Evolutionary conservation across 2,797 vertebrate species (phyloP).

Genomic region (Myotis planiceps): DNA sequence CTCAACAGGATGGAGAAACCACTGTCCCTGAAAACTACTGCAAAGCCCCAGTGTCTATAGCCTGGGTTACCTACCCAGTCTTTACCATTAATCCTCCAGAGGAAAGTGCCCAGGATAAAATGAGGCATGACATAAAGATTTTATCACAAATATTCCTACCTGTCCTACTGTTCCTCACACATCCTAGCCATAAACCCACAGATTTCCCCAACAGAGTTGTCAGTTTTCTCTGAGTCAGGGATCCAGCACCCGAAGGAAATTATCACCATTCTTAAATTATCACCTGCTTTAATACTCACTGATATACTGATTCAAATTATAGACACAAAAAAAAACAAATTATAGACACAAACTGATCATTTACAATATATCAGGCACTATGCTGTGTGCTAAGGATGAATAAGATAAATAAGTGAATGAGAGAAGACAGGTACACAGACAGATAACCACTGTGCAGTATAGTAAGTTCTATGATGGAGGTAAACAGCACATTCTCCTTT

Average conservation of each 20-base stretch:
- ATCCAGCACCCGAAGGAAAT: background rate
- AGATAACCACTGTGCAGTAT: background rate
- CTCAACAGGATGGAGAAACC: background rate
- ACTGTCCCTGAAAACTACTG: background rate
- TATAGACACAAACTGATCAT: background rate
- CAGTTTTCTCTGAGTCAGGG: background rate
- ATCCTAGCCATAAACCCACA: background rate
- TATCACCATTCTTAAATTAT: background rate
- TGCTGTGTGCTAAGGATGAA: background rate
- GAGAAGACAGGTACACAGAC: background rate
- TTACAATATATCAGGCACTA: background rate
- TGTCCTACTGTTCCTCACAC: background rate
- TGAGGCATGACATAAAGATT: background rate
- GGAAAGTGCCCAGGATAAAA: background rate
- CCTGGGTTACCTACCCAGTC: background rate
- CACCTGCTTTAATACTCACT: background rate
- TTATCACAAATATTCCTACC: background rate
- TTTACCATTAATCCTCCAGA: background rate
- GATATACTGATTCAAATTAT: background rate
- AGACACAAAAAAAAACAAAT: background rate
- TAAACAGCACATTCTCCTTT: background rate
- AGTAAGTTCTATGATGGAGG: background rate
- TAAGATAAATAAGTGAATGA: background rate
- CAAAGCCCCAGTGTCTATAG: background rate
- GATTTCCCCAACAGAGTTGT: background rate